phyloP scores from a whole-genome alignment of 2,888 invertebrate genomes.

The Hydrotaea cyrtoneurina region DNA sequence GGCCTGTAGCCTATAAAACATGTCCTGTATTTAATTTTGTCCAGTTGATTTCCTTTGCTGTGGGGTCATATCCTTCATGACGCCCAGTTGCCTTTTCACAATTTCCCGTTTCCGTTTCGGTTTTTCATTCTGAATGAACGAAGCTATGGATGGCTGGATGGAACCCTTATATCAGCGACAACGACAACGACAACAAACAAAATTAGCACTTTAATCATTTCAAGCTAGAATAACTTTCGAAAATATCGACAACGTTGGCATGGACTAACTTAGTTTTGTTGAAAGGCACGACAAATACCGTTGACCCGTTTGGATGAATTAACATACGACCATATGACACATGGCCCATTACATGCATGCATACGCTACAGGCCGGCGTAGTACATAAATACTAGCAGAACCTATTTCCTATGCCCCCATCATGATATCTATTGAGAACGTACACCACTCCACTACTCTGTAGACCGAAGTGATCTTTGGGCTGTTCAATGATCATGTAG shows the following conservation, averaged over 20 bases:
- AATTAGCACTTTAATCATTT: constrained; percentile 39
- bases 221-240: constrained; percentile 21
- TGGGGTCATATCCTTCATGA: constrained; percentile 41
- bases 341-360: constrained; percentile 43
- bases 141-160: not conserved
- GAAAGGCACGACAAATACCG: constrained; percentile 40
- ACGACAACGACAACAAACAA: not conserved
- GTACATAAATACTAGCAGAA: not conserved
- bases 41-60: constrained; percentile 17
- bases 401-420: constrained; percentile 10
- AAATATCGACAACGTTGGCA: constrained; percentile 3
- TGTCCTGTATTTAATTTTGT: not conserved
- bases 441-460: not conserved
- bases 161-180: no score
- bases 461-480: not conserved
- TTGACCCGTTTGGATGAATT: constrained; percentile 59
- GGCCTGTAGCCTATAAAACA: not conserved
- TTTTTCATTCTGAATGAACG: not conserved
- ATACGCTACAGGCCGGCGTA: not conserved
- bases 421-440: not conserved
- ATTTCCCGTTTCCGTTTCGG: constrained; percentile 41
- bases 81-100: constrained; percentile 34
- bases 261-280: no score
- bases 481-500: constrained; percentile 17
- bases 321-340: constrained; percentile 62